Evolutionary conservation across 2,797 vertebrate genomes (phyloP).

Genomic region (Bradypus variegatus): DNA sequence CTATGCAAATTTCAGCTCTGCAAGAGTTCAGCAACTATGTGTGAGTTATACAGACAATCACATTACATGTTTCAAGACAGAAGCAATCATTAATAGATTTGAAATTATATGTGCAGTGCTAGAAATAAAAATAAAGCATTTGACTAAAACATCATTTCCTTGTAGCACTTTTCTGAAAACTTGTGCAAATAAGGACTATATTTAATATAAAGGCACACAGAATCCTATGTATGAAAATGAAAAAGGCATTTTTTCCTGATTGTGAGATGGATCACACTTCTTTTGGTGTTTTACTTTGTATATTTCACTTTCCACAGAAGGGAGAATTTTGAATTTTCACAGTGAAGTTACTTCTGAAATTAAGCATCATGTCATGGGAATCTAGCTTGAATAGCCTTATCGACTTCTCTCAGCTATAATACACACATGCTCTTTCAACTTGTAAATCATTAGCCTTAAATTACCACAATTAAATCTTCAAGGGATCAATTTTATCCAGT

Average conservation of each 20-base stretch:
- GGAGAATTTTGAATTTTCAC: slow-evolving; percentile 1
- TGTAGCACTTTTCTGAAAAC: slow-evolving; percentile 13
- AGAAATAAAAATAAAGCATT: slow-evolving; percentile 24
- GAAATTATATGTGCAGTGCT: not conserved
- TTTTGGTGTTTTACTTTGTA: not conserved
- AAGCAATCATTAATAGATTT: slow-evolving; percentile 23
- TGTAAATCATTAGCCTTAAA: slow-evolving; percentile 6
- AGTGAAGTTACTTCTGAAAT: not conserved
- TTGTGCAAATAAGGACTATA: not conserved
- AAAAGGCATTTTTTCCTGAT: not conserved
- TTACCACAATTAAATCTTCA: slow-evolving; percentile 4
- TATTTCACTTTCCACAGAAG: not conserved
- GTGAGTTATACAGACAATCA: not conserved
- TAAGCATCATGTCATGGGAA: not conserved
- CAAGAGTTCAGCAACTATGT: not conserved
- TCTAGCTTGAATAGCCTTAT: not conserved
- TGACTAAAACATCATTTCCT: slow-evolving; percentile 1
- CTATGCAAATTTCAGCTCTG: not conserved
- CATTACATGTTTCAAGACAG: not conserved
- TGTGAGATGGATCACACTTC: not conserved
- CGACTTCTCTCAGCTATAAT: not conserved
- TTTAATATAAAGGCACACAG: slow-evolving; percentile 20
- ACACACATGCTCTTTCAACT: not conserved
- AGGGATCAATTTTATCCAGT: not conserved
- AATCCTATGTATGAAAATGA: not conserved